A percentile compares a stretch with the other conserved stretches of the same genome.
phyloP scores from a whole-genome alignment of 2,113 vertebrate species.

The Phyllopteryx taeniolatus region DNA sequence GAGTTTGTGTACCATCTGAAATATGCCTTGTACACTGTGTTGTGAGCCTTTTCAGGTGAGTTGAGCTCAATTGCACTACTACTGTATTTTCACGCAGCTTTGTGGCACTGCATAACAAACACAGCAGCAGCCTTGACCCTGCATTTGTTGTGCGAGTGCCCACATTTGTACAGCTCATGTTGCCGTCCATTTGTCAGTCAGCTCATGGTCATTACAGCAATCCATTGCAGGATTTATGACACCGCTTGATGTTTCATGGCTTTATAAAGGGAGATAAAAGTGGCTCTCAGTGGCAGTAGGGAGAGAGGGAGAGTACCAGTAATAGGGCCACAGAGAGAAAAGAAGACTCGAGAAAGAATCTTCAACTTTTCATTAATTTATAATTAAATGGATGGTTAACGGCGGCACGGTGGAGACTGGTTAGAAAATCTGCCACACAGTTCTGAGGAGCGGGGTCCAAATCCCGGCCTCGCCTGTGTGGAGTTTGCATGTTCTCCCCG shows the following conservation, averaged over 20 bases:
- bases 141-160: neutral
- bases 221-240: constrained; percentile 52
- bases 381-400: constrained; percentile 18
- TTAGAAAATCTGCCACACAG: too few species aligned
- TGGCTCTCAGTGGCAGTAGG: constrained; percentile 29
- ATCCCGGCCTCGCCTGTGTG: too few species aligned
- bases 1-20: constrained; percentile 38
- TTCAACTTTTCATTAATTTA: constrained; percentile 25
- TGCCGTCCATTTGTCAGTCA: constrained; percentile 25
- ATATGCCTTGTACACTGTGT: neutral
- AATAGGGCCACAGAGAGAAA: constrained; percentile 6
- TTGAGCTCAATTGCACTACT: constrained; percentile 10
- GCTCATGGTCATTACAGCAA: constrained; percentile 44
- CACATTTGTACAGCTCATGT: constrained; percentile 7
- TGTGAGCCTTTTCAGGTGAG: constrained; percentile 8
- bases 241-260: constrained; percentile 58
- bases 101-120: neutral
- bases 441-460: too few species aligned
- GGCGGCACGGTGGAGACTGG: neutral
- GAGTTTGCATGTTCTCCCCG: too few species aligned
- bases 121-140: constrained; percentile 31
- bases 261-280: constrained; percentile 63
- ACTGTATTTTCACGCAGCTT: neutral
- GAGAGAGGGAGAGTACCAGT: neutral
- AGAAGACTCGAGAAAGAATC: constrained; percentile 11